Evolutionary conservation across 2,113 vertebrate species (phyloP).

Genomic region (Laticauda laticaudata): DNA sequence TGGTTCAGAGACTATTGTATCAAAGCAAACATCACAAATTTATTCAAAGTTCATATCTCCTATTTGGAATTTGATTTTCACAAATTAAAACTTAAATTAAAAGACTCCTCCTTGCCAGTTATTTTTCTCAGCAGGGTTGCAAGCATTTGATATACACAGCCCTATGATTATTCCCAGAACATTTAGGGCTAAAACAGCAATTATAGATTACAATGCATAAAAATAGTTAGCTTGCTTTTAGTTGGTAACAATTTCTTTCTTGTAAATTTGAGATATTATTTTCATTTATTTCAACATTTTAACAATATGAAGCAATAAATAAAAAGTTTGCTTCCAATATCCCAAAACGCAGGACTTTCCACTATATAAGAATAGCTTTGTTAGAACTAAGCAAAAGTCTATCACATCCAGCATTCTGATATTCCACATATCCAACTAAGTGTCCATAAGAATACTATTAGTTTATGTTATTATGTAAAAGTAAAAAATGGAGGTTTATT

Average conservation of each 20-base stretch:
- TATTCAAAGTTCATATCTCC: neutral
- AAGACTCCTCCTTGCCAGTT: conserved; percentile 14
- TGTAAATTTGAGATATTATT: neutral
- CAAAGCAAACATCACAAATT: conserved; percentile 11
- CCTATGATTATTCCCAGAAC: conserved; percentile 18
- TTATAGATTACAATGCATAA: conserved; percentile 30
- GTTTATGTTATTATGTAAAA: neutral
- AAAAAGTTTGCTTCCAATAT: neutral
- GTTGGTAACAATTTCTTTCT: neutral
- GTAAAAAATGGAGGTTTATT: neutral
- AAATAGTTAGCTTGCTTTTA: conserved; percentile 5
- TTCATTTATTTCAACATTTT: conserved; percentile 20
- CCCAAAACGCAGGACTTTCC: neutral
- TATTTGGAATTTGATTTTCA: conserved; percentile 24
- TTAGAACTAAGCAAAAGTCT: neutral
- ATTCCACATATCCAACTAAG: neutral
- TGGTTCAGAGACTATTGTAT: neutral
- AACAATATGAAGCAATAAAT: neutral
- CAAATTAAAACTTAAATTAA: conserved; percentile 31
- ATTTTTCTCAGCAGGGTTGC: conserved; percentile 10
- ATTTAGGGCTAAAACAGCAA: conserved; percentile 32
- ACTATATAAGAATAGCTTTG: neutral
- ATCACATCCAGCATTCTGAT: neutral
- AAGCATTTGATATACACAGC: neutral
- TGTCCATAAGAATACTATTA: neutral